A percentile compares a stretch with the other conserved stretches of the same genome.
Evolutionary conservation across 35 echinoderm and acorn worm genomes (phyloP).

Genomic region (Acanthaster planci): DNA sequence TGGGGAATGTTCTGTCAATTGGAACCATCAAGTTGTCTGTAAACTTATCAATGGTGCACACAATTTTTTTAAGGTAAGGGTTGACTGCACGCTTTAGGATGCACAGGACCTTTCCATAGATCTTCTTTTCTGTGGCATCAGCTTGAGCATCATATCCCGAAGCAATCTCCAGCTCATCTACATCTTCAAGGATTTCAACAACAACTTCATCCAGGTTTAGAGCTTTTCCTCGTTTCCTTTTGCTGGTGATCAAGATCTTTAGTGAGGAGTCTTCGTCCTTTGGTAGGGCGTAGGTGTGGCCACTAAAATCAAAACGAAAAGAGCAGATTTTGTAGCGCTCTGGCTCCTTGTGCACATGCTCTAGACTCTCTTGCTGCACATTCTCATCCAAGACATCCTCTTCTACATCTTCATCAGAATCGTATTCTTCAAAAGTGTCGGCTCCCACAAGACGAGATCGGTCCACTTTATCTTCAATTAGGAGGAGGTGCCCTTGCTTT

Average conservation of each 20-base stretch:
- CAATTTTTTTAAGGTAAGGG: conserved; percentile 72
- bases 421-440: conserved; percentile 50
- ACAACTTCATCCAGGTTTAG: conserved; percentile 71
- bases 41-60: conserved; percentile 81
- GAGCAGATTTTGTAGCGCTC: conserved; percentile 70
- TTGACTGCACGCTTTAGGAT: conserved; percentile 65
- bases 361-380: conserved; percentile 43
- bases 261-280: conserved; percentile 50
- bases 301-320: conserved; percentile 59
- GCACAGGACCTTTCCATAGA: conserved; percentile 74
- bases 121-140: conserved; percentile 30
- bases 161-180: conserved; percentile 37
- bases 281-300: conserved; percentile 62
- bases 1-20: conserved; percentile 78
- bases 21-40: conserved; percentile 85
- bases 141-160: conserved; percentile 27
- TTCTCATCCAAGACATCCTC: background rate
- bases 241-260: conserved; percentile 69
- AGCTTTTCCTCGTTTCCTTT: conserved; percentile 56
- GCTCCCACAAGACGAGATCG: conserved; percentile 54
- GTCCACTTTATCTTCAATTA: conserved; percentile 39
- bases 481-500: conserved; percentile 36
- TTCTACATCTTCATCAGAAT: conserved; percentile 70
- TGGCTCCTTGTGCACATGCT: conserved; percentile 27
- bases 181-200: conserved; percentile 59